Evolutionary conservation across 2,888 invertebrate species (phyloP).

Genomic region (Acutogordius australiensis): DNA sequence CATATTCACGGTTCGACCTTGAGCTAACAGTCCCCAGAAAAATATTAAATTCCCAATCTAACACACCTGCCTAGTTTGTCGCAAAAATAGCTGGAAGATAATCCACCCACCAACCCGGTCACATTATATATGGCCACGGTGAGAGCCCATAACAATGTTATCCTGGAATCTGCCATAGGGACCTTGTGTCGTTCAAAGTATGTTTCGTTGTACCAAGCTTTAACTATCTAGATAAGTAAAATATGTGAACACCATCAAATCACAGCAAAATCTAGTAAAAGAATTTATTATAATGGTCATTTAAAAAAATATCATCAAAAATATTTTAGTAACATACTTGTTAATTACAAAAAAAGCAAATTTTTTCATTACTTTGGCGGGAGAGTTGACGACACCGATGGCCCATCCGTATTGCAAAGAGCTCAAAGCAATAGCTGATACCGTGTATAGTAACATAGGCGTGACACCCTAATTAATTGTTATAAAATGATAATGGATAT

Average conservation of each 20-base stretch:
- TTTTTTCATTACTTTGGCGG: neutral
- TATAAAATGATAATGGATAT: neutral
- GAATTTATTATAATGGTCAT: too few relatives aligned
- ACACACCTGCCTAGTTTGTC: constrained; percentile 19
- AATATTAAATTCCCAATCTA: neutral
- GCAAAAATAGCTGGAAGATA: constrained; percentile 21
- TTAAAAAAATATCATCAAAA: too few relatives aligned
- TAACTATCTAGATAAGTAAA: neutral
- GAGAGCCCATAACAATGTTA: constrained; percentile 19
- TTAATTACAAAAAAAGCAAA: neutral
- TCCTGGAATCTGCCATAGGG: constrained; percentile 15
- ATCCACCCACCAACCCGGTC: constrained; percentile 22
- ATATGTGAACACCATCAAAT: too few relatives aligned
- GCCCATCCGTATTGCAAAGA: constrained; percentile 9
- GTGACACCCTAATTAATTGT: neutral
- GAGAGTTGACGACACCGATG: constrained; percentile 5
- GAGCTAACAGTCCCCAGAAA: too few relatives aligned
- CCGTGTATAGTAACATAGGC: neutral
- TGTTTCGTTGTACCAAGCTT: constrained; percentile 17
- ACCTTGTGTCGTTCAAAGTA: constrained; percentile 16
- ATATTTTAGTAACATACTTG: neutral
- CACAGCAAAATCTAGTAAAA: too few relatives aligned
- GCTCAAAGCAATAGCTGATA: neutral
- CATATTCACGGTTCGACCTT: too few relatives aligned
- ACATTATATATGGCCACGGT: constrained; percentile 22